phyloP scores from a whole-genome alignment of 2,113 vertebrate genomes.

The Bubo bubo region DNA sequence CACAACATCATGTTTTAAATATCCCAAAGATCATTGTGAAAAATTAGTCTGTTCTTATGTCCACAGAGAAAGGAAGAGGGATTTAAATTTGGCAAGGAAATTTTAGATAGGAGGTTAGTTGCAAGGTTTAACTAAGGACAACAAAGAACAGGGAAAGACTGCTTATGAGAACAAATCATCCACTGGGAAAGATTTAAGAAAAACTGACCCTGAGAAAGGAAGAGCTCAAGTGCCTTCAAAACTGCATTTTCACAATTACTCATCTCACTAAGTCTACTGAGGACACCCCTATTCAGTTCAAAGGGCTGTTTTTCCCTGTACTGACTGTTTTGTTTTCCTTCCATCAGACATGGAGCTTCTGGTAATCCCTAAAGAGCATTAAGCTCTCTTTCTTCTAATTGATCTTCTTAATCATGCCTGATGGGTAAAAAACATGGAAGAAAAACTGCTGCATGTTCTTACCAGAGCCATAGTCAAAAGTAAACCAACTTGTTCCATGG shows the following conservation, averaged over 20 bases:
- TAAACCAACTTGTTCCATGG: background rate
- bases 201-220: background rate
- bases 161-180: background rate
- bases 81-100: background rate
- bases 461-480: background rate
- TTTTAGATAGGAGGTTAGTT: background rate
- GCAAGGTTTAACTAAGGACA: constrained; percentile 19
- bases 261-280: background rate
- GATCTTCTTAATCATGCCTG: background rate
- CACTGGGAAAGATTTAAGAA: background rate
- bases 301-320: background rate
- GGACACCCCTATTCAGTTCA: background rate
- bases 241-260: background rate
- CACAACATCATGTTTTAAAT: background rate
- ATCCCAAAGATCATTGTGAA: background rate
- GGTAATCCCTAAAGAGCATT: background rate
- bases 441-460: background rate
- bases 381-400: background rate
- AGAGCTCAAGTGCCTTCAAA: background rate
- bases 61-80: background rate
- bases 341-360: background rate
- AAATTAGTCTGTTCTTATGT: background rate
- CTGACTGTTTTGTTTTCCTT: background rate
- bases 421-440: constrained; percentile 9
- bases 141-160: background rate